These are phyloP conservation scores for Yponomeuta cagnagella DNA, from an alignment of 2,888 invertebrate species.

Conservation along the genomic window DNA sequence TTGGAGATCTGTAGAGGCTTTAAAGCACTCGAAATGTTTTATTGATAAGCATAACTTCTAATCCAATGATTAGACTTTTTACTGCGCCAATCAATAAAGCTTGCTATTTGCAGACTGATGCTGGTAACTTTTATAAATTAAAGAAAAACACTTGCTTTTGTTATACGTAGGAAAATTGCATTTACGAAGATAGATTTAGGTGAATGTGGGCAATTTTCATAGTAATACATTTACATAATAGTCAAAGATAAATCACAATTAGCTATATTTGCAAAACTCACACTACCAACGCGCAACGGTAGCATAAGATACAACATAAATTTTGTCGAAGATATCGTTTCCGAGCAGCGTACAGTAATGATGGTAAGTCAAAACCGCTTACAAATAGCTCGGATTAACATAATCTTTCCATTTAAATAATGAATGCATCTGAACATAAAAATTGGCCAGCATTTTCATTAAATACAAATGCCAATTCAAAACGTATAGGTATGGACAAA, in stretches of 20 bases:
- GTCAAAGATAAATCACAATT: not conserved
- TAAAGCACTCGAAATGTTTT: constrained; percentile 11
- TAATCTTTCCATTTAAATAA: constrained; percentile 71
- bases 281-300: constrained; percentile 55
- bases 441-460: constrained; percentile 38
- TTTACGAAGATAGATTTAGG: not conserved
- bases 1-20: constrained; percentile 16
- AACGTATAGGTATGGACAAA: not conserved
- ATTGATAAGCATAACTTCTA: constrained; percentile 7
- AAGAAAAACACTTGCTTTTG: not conserved
- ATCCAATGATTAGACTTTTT: constrained; percentile 5
- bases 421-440: constrained; percentile 46
- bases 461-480: constrained; percentile 7
- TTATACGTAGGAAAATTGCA: not conserved
- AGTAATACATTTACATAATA: not conserved
- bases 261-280: constrained; percentile 45
- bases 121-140: not conserved
- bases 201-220: not conserved
- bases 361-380: constrained; percentile 68
- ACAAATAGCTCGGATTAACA: constrained; percentile 64
- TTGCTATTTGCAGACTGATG: not conserved
- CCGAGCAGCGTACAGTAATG: constrained; percentile 45
- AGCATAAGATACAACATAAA: constrained; percentile 62
- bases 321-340: constrained; percentile 59
- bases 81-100: not conserved